A percentile compares a stretch with the other conserved stretches of the same genome.
Evolutionary conservation across 2,113 vertebrate species (phyloP).

Genomic region (Zeus faber): DNA sequence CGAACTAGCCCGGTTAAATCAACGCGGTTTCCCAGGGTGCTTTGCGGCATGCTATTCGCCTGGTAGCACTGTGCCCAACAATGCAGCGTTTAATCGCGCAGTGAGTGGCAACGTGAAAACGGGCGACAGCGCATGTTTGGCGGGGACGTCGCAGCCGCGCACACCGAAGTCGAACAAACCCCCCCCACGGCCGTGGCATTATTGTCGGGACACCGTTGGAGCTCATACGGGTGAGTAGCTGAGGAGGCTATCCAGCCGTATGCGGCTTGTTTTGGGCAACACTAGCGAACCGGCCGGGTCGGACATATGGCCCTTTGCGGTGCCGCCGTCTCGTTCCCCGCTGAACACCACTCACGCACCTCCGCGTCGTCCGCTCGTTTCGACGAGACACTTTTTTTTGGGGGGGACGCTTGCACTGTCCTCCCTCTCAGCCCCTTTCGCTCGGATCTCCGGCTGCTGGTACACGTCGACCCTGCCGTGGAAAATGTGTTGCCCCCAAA

Average conservation of each 20-base stretch:
- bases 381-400: neutral
- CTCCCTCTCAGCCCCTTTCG: slow-evolving; percentile 12
- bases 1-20: neutral
- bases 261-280: slow-evolving; percentile 58
- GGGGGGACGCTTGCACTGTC: neutral
- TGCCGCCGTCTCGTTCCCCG: slow-evolving; percentile 3
- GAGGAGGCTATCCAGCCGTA: slow-evolving; percentile 40
- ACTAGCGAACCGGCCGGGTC: slow-evolving; percentile 59
- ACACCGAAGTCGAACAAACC: slow-evolving; percentile 11
- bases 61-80: slow-evolving; percentile 56
- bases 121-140: slow-evolving; percentile 31
- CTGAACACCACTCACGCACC: neutral
- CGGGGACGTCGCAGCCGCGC: slow-evolving; percentile 3
- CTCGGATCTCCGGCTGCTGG: slow-evolving; percentile 28
- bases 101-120: slow-evolving; percentile 38
- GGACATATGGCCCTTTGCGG: slow-evolving; percentile 47
- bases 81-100: slow-evolving; percentile 69
- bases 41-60: slow-evolving; percentile 54
- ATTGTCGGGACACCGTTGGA: slow-evolving; percentile 22
- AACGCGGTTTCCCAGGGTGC: slow-evolving; percentile 66
- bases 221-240: slow-evolving; percentile 64
- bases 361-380: neutral
- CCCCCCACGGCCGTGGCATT: neutral
- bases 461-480: slow-evolving; percentile 46
- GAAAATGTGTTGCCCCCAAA: too few species aligned